These are phyloP conservation scores for Drosophila murphyi DNA, from an alignment of 1,140 invertebrate genomes.

Conservation along the genomic window DNA sequence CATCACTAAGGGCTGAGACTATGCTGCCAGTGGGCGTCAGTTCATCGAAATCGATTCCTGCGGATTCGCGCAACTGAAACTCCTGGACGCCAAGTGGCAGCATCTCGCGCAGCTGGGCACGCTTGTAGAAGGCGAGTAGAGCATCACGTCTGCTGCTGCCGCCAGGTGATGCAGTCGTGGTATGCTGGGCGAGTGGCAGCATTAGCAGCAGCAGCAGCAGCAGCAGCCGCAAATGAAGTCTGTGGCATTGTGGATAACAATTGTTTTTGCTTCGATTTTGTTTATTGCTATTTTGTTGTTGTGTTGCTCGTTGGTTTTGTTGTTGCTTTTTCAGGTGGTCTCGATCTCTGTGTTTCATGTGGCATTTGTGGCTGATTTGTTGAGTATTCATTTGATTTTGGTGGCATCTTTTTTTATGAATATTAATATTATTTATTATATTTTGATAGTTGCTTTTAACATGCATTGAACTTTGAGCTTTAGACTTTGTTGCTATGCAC, in stretches of 20 bases:
- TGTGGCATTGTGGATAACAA: conserved; percentile 48
- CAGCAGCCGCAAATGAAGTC: conserved; percentile 40
- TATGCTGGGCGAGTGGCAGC: conserved; percentile 42
- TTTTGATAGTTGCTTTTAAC: conserved; percentile 56
- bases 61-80: conserved; percentile 56
- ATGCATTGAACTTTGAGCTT: conserved; percentile 64
- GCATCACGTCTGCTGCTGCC: conserved; percentile 59
- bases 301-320: conserved; percentile 67
- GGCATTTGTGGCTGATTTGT: conserved; percentile 39
- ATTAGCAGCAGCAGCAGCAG: conserved; percentile 56
- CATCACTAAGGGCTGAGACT: conserved; percentile 57
- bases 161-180: conserved; percentile 31
- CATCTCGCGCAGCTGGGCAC: conserved; percentile 64
- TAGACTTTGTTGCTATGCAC: conserved; percentile 76
- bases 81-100: conserved; percentile 40
- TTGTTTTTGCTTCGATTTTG: conserved; percentile 22
- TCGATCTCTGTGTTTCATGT: conserved; percentile 64
- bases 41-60: conserved; percentile 60
- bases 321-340: conserved; percentile 74
- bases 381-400: conserved; percentile 77
- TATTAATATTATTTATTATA: conserved; percentile 24
- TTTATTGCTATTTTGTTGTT: conserved; percentile 39
- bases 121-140: conserved; percentile 72
- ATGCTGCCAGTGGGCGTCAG: conserved; percentile 61
- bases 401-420: conserved; percentile 77